These are phyloP conservation scores for Setipinna tenuifilis DNA, from an alignment of 2,797 vertebrate species.

Conservation along the genomic window DNA sequence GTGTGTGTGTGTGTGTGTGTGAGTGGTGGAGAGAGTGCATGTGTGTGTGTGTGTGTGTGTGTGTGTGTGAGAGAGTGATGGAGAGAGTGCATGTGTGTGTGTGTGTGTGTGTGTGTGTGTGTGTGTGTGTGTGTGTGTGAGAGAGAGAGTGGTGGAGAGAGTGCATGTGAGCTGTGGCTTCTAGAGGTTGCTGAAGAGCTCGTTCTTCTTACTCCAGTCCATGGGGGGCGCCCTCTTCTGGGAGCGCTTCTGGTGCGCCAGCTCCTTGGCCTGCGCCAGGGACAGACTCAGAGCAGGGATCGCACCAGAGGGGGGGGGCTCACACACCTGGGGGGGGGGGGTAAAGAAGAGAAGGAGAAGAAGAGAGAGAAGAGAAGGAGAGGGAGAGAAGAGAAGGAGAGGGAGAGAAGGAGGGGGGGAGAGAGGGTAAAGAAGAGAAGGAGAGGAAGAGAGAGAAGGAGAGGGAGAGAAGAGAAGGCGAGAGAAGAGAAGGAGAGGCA, in stretches of 20 bases:
- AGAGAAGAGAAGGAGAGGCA: background rate
- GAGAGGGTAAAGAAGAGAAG: too few relatives aligned
- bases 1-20: constrained; percentile 25
- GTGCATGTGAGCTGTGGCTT: background rate
- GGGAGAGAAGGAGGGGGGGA: background rate
- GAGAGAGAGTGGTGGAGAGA: background rate
- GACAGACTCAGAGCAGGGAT: constrained; percentile 84
- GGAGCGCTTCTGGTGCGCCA: constrained; percentile 90
- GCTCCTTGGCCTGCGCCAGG: constrained; percentile 90
- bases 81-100: background rate
- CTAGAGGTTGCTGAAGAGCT: constrained; percentile 96
- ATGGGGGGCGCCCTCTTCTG: constrained; percentile 91
- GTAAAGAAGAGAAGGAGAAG: background rate
- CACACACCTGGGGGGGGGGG: constrained; percentile 53
- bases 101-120: background rate
- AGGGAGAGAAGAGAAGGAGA: background rate
- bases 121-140: constrained; percentile 5
- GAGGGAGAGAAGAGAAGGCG: too few relatives aligned
- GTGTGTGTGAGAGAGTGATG: background rate
- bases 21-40: background rate
- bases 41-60: background rate
- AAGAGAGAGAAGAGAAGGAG: background rate
- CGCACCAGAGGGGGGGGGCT: constrained; percentile 41
- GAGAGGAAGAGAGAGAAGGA: too few relatives aligned
- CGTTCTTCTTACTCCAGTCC: constrained; percentile 99